phyloP scores from a whole-genome alignment of 2,797 vertebrate species.

The Oreochromis grahami region DNA sequence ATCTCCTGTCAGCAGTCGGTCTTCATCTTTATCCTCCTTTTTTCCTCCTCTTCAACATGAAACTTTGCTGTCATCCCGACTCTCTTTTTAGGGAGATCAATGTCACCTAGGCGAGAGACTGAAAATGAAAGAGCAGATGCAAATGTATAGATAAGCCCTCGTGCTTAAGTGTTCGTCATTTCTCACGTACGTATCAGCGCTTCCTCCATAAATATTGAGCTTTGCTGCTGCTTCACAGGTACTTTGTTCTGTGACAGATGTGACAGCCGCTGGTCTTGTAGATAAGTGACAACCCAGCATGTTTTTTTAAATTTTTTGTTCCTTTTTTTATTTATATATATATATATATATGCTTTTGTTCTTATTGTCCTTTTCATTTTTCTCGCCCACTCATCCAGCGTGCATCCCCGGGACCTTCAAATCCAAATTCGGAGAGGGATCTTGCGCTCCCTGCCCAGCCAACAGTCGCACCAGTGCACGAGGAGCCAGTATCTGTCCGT shows the following conservation, averaged over 20 bases:
- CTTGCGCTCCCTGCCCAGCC: slow-evolving; percentile 86
- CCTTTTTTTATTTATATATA: neutral
- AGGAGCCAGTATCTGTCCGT: slow-evolving; percentile 87
- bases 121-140: slow-evolving; percentile 44
- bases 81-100: slow-evolving; percentile 55
- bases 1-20: slow-evolving; percentile 69
- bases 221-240: slow-evolving; percentile 2
- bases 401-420: slow-evolving; percentile 92
- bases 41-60: slow-evolving; percentile 51
- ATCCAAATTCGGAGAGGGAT: slow-evolving; percentile 90
- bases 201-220: slow-evolving; percentile 14
- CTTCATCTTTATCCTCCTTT: slow-evolving; percentile 49
- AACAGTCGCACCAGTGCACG: slow-evolving; percentile 87
- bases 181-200: neutral
- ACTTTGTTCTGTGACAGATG: slow-evolving; percentile 27
- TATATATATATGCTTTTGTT: neutral
- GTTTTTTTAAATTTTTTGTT: neutral
- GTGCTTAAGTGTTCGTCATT: slow-evolving; percentile 18
- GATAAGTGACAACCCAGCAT: slow-evolving; percentile 21
- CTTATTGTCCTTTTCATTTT: slow-evolving; percentile 15
- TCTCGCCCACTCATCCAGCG: slow-evolving; percentile 65
- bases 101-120: slow-evolving; percentile 38
- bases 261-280: slow-evolving; percentile 38
- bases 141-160: slow-evolving; percentile 52
- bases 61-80: slow-evolving; percentile 52